Base-by-base conservation (phyloP, 2,797 vertebrate species). In the Pipistrellus pygmaeus region DNA sequence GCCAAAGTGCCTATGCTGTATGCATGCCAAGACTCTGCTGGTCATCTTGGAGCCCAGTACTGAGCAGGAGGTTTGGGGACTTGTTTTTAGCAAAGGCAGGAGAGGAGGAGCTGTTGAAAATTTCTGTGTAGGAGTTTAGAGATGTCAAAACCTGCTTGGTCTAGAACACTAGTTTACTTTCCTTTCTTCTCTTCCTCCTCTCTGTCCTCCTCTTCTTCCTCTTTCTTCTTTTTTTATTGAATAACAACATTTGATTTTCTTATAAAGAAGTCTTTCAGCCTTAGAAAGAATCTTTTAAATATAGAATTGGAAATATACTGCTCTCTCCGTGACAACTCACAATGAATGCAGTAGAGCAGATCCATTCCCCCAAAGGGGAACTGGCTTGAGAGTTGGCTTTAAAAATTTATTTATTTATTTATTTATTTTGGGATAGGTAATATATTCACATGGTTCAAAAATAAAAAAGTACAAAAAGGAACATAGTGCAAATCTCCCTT, bases 401-500 rank as follows among this genome's bases (percentile, higher is more conserved):
- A 66, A 41, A 78, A 93, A 76, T 41, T 82, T 72, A 92, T 92
- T 94, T 96, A 87, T 93, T 94, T 94, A 80, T 75, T 81, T 94
- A 38, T 38, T 38, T 38, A 38, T 96, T 82, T 82, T 51, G 82
- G 53, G 64, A 69, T 80, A 95, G 85, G 88, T 80, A 94, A 83
- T 86, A 72, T 44, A 93, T 80, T 90, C 82, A 84, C 71, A 93
- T 32, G 85, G 90, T 90, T 95, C 85, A 91, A 85, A 96, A 97
- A 92, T 83, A 81, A 94, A 91, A 97, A 96, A 81, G 41, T 68
- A 96, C 69, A 76, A 75, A 94, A 93, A 96, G 66, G 86, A 88
- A 48, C 41, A 88, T 4, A 93, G 68, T 87, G 30, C n/a, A 69
- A 96, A 38, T 90, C 73, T 72, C n/a, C 64, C 51, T 93, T 17